Conservation (phyloP, 1,140 invertebrate genomes). For the Brachionus koreanus region DNA sequence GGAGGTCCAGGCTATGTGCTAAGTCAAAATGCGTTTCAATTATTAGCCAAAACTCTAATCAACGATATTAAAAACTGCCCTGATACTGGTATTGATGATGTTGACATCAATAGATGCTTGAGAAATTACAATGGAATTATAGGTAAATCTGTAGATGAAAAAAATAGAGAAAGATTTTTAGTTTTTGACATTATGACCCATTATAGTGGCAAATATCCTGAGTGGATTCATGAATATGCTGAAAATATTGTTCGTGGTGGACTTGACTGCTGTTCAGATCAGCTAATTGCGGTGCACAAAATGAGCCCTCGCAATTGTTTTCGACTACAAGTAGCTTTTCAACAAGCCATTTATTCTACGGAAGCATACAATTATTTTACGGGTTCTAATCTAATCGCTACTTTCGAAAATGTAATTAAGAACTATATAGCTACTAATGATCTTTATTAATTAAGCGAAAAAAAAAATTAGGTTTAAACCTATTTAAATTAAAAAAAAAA, state of each 20-base stretch:
- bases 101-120: background rate
- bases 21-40: conserved; percentile 42
- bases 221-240: background rate
- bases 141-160: background rate
- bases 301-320: background rate
- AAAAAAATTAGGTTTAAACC: no score
- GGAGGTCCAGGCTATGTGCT: conserved; percentile 54
- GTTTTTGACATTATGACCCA: conserved; percentile 5
- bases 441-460: background rate
- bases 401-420: background rate
- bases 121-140: background rate
- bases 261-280: background rate
- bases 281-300: background rate
- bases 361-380: background rate
- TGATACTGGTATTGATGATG: background rate
- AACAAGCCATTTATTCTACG: background rate
- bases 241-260: background rate
- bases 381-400: background rate
- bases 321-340: background rate
- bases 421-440: background rate
- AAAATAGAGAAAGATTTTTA: conserved; percentile 1
- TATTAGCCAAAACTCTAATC: background rate
- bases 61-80: background rate
- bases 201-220: background rate
- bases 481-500: no score